phyloP scores from a whole-genome alignment of 2,113 vertebrate species.

The Protomyctophum bolini region DNA sequence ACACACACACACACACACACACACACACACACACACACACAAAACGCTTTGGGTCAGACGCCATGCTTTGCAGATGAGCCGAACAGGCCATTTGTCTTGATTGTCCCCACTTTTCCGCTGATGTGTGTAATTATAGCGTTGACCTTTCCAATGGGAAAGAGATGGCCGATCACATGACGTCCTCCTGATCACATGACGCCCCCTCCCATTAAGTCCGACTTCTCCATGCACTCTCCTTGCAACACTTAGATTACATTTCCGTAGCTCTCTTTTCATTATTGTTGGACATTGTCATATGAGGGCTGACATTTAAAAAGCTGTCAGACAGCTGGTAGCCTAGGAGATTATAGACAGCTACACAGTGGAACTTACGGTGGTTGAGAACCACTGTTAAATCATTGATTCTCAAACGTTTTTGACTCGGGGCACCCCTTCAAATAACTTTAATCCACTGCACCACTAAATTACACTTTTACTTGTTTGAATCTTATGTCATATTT shows the following conservation, averaged over 20 bases:
- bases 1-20: neutral
- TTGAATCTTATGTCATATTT: too few species aligned
- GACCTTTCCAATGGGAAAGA: constrained; percentile 66
- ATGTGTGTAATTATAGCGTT: constrained; percentile 75
- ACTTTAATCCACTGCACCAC: too few species aligned
- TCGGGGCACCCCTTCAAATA: too few species aligned
- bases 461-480: too few species aligned
- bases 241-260: constrained; percentile 30
- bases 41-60: constrained; percentile 30
- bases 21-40: constrained; percentile 12
- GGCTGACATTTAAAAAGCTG: constrained; percentile 44
- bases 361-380: neutral
- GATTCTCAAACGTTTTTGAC: too few species aligned
- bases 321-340: constrained; percentile 22
- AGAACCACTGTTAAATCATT: too few species aligned
- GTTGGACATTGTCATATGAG: constrained; percentile 37
- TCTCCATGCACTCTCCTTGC: constrained; percentile 18
- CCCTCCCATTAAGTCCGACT: constrained; percentile 32
- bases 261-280: constrained; percentile 22
- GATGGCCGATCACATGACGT: constrained; percentile 58
- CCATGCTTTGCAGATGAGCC: constrained; percentile 47
- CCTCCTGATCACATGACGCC: constrained; percentile 47
- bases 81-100: constrained; percentile 42
- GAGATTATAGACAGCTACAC: neutral
- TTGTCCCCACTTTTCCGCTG: constrained; percentile 66